Conservation (phyloP, 2,797 vertebrate species). For the Carapus acus region DNA sequence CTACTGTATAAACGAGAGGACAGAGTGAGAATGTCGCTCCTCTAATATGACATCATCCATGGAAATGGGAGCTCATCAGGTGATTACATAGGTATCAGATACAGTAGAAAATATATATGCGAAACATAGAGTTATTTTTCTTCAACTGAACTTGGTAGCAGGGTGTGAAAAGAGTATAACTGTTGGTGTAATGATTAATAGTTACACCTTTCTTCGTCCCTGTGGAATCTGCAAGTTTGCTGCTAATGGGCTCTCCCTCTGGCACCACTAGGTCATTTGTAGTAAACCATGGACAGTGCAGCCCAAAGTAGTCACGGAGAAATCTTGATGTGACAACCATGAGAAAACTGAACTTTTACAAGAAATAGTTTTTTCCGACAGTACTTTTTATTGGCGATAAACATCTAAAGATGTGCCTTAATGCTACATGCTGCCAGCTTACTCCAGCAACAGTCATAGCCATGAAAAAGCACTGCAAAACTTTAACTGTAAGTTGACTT, state of each 20-base stretch:
- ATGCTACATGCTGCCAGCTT: no score
- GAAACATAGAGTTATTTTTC: slow-evolving; percentile 30
- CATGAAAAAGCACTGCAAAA: no score
- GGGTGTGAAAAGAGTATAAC: slow-evolving; percentile 20
- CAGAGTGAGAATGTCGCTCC: slow-evolving; percentile 12
- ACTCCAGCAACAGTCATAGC: no score
- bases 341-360: background rate
- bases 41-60: slow-evolving; percentile 27
- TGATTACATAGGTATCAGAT: slow-evolving; percentile 40
- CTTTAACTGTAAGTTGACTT: no score
- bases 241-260: slow-evolving; percentile 28
- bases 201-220: slow-evolving; percentile 39
- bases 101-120: slow-evolving; percentile 6
- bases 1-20: slow-evolving; percentile 25
- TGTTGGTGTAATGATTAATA: slow-evolving; percentile 22
- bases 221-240: slow-evolving; percentile 51
- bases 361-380: background rate
- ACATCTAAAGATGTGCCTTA: no score
- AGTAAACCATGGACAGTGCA: slow-evolving; percentile 17
- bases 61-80: slow-evolving; percentile 39
- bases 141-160: slow-evolving; percentile 11
- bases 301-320: slow-evolving; percentile 3
- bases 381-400: background rate
- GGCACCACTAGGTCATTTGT: slow-evolving; percentile 23
- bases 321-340: background rate